Base-by-base conservation (phyloP, 2,888 invertebrate genomes). In the Rugalucina vietnamica region DNA sequence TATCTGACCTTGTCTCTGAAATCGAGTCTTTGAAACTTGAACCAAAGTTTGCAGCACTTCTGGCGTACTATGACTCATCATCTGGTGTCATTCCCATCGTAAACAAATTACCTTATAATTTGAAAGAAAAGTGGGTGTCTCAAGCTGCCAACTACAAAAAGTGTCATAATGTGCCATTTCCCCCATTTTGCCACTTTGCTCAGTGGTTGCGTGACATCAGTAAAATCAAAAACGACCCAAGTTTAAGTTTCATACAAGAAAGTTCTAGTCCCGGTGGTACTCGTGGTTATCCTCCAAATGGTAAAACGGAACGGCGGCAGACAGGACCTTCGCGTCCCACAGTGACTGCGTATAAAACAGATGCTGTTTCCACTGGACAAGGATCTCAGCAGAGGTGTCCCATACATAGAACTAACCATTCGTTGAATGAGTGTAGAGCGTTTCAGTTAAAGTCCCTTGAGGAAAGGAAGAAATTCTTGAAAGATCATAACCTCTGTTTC, bases 1-100 rank as follows among this genome's bases (percentile, higher is more conserved):
- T 82, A n/a, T 37, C 49, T n/a, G 77, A 77, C 39, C 39, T 82
- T 39, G 24, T 82, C 1, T n/a, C 32, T 21, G 65, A 82, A 60
- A 73, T 77, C 5, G 65, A 77, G 50, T 21, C 49, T 21, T 10
- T 72, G 21, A 82, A 72, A 34, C 21, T 8, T 14, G 60, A 82
- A 37, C 37, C 71, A 2, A 32, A 36, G 12, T 82, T 78, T 49
- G n/a, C 49, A 1, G 12, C 49, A 0, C 8, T 54, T 8, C 43
- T 82, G n/a, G 70, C 65, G 8, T 82, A 74, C 54, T 82, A 57
- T 39, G 60, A 82, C 34, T 77, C 74, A 18, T 36, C 76, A 4
- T 5, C 37, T 0, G 75, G 79, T 32, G 49, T 78, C 8, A 76
- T 29, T 29, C 82, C 73, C 3, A 76, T 82, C 0, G 57, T 79